Evolutionary conservation across 2,888 invertebrate species (phyloP), one percentile per base, ranked within the genome.

Genomic region (Leptarthrus brevirostris): DNA sequence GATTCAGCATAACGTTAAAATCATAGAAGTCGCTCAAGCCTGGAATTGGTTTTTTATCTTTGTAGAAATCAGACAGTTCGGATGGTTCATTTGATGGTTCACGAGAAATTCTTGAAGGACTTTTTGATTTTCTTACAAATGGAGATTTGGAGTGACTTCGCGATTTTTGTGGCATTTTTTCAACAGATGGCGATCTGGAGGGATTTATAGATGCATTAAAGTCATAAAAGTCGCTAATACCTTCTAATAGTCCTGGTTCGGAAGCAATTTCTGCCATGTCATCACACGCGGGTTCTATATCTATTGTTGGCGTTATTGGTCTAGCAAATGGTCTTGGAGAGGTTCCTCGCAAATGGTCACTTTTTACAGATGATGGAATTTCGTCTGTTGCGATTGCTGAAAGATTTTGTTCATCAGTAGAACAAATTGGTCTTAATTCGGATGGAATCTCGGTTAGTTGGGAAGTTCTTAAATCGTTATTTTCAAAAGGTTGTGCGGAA

Each of bases 221-320:
- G 52, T 84, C 84, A 22, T 84, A 84, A 47, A 84, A 84, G 64
- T 85, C 84, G 76, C 85, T 84, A 2, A 84, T 74, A 0, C 84
- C 84, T 76, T 84, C 81, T 80, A 83, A 79, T 0, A 84, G 18
- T 16, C 3, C 10, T 47, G 16, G 20, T 18, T 61, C 34, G 5
- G 36, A 14, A 36, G 4, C 36, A 22, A 24, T 52, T 18, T 52
- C 5, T 18, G 8, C 18, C 12, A 8, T 40, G 12, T 40, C 40
- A 22, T 20, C 3, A 20, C 4, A 20, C 8, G 18, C 3, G 18
- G 8, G 8, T n/a, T 18, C 44, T 24, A 24, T 52, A 34, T 69
- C 69, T 30, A 69, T 69, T 30, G 52, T 30, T 30, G 69, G 69
- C 18, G 69, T 34, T 20, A 52, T 44, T 10, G 47, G 14, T 24